Conservation (phyloP, 2,888 invertebrate genomes). For the Ormyrus labotus region DNA sequence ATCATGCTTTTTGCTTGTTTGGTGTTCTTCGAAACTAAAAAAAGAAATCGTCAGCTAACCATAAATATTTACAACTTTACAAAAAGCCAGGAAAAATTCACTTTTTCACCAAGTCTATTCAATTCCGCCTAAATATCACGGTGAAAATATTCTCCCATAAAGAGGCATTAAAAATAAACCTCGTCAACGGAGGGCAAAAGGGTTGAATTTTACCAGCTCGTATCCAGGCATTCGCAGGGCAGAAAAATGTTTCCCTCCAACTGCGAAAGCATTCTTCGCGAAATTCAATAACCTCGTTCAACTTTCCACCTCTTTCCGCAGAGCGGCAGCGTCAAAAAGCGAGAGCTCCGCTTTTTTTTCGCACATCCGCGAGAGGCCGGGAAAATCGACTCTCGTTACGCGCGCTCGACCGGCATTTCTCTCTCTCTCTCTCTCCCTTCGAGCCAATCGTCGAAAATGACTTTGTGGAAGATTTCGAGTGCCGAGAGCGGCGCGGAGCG, state of each 20-base stretch:
- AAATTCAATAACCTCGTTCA: slow-evolving; percentile 23
- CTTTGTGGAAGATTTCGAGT: slow-evolving; percentile 21
- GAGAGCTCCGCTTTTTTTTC: slow-evolving; percentile 1
- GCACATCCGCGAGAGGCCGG: background rate
- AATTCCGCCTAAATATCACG: too few relatives aligned
- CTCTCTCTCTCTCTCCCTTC: background rate
- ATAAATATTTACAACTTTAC: too few relatives aligned
- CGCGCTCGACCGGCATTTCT: background rate
- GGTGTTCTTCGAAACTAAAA: too few relatives aligned
- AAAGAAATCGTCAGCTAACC: too few relatives aligned
- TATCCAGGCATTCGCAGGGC: background rate
- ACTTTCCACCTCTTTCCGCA: background rate
- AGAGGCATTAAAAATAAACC: too few relatives aligned
- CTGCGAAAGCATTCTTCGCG: background rate
- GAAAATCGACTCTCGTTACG: slow-evolving; percentile 20
- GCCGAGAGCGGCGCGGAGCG: background rate
- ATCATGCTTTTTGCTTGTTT: too few relatives aligned
- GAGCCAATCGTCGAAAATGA: slow-evolving; percentile 31
- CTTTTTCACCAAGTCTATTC: too few relatives aligned
- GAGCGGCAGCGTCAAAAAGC: slow-evolving; percentile 15
- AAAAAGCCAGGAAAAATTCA: too few relatives aligned
- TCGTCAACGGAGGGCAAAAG: too few relatives aligned
- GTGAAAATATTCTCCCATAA: too few relatives aligned
- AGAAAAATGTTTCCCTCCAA: slow-evolving; percentile 2
- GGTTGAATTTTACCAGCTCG: background rate